Evolutionary conservation across 1,140 invertebrate species (phyloP), one percentile per base, ranked within the genome.

Genomic region (Pogonomyrmex barbatus): DNA sequence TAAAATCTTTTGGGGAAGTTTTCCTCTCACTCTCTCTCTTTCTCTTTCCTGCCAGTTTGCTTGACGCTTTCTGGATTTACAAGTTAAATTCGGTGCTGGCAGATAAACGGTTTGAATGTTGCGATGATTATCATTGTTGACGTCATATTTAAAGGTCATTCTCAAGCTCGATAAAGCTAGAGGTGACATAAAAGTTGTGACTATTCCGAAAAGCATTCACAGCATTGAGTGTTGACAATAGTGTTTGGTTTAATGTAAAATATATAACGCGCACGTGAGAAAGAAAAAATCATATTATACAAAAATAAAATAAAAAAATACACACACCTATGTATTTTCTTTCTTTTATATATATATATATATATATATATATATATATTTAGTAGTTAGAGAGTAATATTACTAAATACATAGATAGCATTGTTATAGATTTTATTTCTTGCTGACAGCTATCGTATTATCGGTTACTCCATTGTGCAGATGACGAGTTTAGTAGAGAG

Each of bases 71-170:
- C 42, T n/a, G 54, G 45, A 83, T 83, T 83, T 83, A 83, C 68
- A 83, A 83, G 79, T 83, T 75, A 83, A 83, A 83, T 83, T 75
- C 30, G 24, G 54, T 6, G 52, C 67, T 82, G 36, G 67, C 79
- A 83, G 79, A 54, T 83, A 83, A 45, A 50, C 79, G 52, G 62
- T 83, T 83, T 83, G 68, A 68, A 68, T 83, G 79, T 68, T 68
- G n/a, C 45, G 79, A 83, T 83, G 79, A 83, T 83, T 83, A 83
- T 83, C 79, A n/a, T 30, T 33, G 42, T 83, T 73, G 79, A 83
- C 56, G 68, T 83, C 68, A 83, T 33, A 75, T 54, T 70, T 47
- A n/a, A 71, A 75, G 68, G 75, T 24, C 54, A 62, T 50, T 83
- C 42, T 60, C 42, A n/a, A 75, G 79, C 73, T 83, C 68, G 68